Conservation (phyloP, 1,140 invertebrate genomes). For the Mycetomoellerius zeteki region DNA sequence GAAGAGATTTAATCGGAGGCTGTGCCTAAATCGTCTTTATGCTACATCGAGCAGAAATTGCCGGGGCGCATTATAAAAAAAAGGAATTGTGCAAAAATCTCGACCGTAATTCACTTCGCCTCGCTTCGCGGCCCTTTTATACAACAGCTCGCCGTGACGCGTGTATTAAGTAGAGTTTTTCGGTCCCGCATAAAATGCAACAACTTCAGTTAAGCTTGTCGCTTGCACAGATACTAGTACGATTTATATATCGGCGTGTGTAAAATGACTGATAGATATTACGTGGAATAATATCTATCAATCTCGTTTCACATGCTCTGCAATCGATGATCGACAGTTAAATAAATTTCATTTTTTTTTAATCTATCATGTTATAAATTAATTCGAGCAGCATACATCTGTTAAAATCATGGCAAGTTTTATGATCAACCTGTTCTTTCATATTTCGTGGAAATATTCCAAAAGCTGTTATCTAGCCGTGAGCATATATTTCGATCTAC, state of each 20-base stretch:
- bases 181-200: not conserved
- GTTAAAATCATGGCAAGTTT: not conserved
- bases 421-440: not conserved
- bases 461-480: not conserved
- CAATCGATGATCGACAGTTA: constrained; percentile 42
- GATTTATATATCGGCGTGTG: not conserved
- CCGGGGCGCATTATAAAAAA: constrained; percentile 67
- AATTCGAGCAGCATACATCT: not conserved
- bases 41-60: constrained; percentile 75
- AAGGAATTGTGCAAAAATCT: constrained; percentile 43
- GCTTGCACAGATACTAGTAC: not conserved
- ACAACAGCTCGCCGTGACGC: not conserved
- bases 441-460: not conserved
- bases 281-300: constrained; percentile 1
- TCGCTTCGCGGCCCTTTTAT: constrained; percentile 25
- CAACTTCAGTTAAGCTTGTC: not conserved
- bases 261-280: constrained; percentile 10
- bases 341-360: constrained; percentile 23
- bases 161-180: constrained; percentile 9
- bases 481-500: not conserved
- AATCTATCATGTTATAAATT: constrained; percentile 12
- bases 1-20: constrained; percentile 44
- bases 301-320: not conserved
- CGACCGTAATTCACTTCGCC: not conserved
- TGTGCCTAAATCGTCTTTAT: constrained; percentile 74